phyloP scores from a whole-genome alignment of 92 coral and sea anemone species.

The Parazoanthus swiftii region DNA sequence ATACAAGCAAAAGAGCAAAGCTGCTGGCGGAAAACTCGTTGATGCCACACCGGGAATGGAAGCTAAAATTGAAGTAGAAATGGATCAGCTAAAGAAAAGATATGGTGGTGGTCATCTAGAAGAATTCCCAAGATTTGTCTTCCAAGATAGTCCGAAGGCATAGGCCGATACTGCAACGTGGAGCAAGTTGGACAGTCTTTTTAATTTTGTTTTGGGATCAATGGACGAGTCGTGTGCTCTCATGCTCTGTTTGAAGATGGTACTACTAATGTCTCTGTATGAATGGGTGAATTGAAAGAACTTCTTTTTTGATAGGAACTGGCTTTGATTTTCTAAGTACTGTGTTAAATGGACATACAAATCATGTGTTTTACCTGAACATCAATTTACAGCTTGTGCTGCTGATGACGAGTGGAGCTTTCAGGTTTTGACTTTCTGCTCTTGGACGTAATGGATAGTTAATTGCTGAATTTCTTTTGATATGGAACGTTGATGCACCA shows the following conservation, averaged over 20 bases:
- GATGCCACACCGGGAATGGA: constrained; percentile 87
- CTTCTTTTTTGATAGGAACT: not conserved
- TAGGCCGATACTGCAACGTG: not conserved
- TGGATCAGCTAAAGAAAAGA: constrained; percentile 84
- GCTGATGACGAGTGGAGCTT: not conserved
- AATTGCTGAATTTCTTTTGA: not conserved
- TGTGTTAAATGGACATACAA: not conserved
- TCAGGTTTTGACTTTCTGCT: no score
- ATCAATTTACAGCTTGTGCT: not conserved
- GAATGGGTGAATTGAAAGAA: not conserved
- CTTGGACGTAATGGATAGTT: not conserved
- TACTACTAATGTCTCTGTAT: not conserved
- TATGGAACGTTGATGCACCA: not conserved
- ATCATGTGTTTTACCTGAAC: not conserved
- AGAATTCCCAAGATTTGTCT: constrained; percentile 94
- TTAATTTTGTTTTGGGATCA: not conserved
- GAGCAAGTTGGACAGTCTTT: not conserved
- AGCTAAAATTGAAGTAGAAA: constrained; percentile 72
- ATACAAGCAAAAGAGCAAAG: constrained; percentile 85
- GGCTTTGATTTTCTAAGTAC: not conserved
- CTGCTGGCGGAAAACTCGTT: constrained; percentile 75
- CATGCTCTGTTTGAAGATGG: constrained; percentile 7
- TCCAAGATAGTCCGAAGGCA: constrained; percentile 49
- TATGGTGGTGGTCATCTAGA: constrained; percentile 90
- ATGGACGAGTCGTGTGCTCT: not conserved